phyloP scores from a whole-genome alignment of 1,140 invertebrate species.

The Cotesia glomerata region DNA sequence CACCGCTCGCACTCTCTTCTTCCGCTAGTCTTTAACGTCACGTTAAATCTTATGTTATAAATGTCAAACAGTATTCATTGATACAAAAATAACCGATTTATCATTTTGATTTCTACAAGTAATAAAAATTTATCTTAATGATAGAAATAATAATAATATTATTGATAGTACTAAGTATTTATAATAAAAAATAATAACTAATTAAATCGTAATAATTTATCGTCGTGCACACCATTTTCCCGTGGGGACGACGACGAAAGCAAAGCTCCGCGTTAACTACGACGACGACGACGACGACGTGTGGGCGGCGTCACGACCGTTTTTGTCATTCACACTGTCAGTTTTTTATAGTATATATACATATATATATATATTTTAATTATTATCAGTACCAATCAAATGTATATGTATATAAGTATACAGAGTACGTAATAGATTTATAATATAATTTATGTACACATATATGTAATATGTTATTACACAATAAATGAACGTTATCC shows the following conservation, averaged over 20 bases:
- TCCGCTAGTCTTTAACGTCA: neutral
- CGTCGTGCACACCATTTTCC: conserved; percentile 32
- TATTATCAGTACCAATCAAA: no score
- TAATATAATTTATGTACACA: conserved; percentile 6
- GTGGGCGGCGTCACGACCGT: conserved; percentile 27
- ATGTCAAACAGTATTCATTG: neutral
- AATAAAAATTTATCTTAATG: neutral
- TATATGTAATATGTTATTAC: conserved; percentile 10
- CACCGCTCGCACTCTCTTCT: conserved; percentile 2
- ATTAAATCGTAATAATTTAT: neutral
- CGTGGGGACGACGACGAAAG: conserved; percentile 27
- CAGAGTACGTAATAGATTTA: neutral
- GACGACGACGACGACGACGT: conserved; percentile 27
- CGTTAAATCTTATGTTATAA: neutral
- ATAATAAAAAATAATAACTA: neutral
- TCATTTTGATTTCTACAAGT: neutral
- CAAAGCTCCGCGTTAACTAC: conserved; percentile 21
- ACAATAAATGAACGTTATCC: neutral
- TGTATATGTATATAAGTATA: neutral
- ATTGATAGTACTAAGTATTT: neutral
- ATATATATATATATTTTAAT: neutral
- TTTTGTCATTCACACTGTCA: neutral
- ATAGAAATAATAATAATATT: neutral
- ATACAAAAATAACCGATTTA: neutral
- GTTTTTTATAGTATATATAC: no score